Conservation (phyloP, 2,113 vertebrate species). For the Stercorarius parasiticus region DNA sequence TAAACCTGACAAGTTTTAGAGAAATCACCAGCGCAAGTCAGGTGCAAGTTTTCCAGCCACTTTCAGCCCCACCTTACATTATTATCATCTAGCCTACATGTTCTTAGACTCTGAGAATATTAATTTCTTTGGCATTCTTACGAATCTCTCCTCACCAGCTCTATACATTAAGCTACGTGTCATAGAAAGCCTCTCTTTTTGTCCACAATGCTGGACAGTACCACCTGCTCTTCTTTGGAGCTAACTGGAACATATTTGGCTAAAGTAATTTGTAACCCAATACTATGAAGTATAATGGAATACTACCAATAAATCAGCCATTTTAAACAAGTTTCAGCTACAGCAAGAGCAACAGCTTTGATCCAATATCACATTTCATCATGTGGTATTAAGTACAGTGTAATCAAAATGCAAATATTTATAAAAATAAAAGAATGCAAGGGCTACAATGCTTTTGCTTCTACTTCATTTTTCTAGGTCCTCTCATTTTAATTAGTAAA, state of each 20-base stretch:
- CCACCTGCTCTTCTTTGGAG: neutral
- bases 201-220: neutral
- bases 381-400: slow-evolving; percentile 51
- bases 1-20: neutral
- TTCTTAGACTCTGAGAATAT: neutral
- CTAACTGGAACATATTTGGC: neutral
- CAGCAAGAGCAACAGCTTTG: slow-evolving; percentile 42
- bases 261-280: neutral
- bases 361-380: slow-evolving; percentile 46
- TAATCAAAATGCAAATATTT: slow-evolving; percentile 73
- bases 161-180: neutral
- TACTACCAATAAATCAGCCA: neutral
- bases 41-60: neutral
- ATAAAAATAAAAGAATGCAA: slow-evolving; percentile 63
- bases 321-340: slow-evolving; percentile 38
- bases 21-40: neutral
- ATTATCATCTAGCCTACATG: neutral
- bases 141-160: neutral
- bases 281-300: neutral
- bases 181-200: neutral
- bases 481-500: slow-evolving; percentile 56
- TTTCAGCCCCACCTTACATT: neutral
- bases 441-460: slow-evolving; percentile 1
- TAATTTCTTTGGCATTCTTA: neutral
- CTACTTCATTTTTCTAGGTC: slow-evolving; percentile 55